Conservation (phyloP, 2,113 vertebrate genomes). For the Solea senegalensis region DNA sequence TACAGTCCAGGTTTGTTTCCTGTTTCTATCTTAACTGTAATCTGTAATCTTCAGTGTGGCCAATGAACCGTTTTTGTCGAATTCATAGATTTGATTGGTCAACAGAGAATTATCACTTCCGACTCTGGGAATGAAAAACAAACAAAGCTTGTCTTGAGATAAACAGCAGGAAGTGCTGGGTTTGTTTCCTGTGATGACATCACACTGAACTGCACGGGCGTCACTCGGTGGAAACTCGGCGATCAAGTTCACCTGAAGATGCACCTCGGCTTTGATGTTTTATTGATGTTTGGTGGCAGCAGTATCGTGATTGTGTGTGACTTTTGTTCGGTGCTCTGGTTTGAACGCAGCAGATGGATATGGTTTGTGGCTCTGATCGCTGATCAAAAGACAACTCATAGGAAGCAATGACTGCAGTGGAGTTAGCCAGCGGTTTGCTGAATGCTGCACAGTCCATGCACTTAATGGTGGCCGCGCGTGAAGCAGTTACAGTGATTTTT, state of each 20-base stretch:
- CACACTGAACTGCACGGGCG: no score
- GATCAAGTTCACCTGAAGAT: slow-evolving; percentile 29
- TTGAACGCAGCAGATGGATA: slow-evolving; percentile 26
- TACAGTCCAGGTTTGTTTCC: no score
- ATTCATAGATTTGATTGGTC: no score
- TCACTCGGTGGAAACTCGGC: no score
- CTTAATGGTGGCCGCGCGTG: slow-evolving; percentile 14
- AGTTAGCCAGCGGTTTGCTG: slow-evolving; percentile 7
- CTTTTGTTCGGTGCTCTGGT: slow-evolving; percentile 8
- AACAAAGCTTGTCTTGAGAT: no score
- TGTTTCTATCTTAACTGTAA: no score
- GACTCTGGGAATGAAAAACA: no score
- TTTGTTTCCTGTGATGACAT: no score
- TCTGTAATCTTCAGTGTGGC: no score
- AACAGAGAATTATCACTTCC: no score
- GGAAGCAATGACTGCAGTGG: slow-evolving; percentile 25
- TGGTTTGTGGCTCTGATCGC: slow-evolving; percentile 29
- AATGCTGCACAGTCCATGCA: slow-evolving; percentile 40
- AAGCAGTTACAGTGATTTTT: slow-evolving; percentile 19
- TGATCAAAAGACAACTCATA: neutral
- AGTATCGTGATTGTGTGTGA: neutral
- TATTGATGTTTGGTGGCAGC: slow-evolving; percentile 10
- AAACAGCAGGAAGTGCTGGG: no score
- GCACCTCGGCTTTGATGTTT: slow-evolving; percentile 26
- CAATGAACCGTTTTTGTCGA: no score